These are phyloP conservation scores for Fragum whitleyi DNA, from an alignment of 2,888 invertebrate genomes.

Conservation along the genomic window DNA sequence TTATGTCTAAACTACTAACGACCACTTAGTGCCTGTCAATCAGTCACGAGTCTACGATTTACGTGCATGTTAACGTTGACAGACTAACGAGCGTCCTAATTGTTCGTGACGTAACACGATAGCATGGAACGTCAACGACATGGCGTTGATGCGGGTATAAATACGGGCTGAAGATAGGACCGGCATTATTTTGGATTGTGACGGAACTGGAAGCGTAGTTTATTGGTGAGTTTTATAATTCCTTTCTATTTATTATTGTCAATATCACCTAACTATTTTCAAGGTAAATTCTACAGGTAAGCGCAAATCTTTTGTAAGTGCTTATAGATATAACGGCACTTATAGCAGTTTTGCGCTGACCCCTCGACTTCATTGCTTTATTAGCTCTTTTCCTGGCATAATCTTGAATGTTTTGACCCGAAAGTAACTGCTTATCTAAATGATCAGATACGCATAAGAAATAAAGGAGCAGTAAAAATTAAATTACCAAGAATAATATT, in stretches of 20 bases:
- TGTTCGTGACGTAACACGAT: neutral
- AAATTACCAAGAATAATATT: too few species aligned
- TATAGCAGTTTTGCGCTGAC: neutral
- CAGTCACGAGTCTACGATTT: neutral
- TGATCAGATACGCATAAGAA: too few species aligned
- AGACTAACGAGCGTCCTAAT: conserved; percentile 9
- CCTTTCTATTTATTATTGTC: neutral
- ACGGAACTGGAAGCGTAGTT: neutral
- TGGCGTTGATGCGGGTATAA: neutral
- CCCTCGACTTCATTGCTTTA: neutral
- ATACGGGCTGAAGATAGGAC: neutral
- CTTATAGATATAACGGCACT: too few species aligned
- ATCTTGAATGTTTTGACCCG: too few species aligned
- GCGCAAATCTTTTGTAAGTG: too few species aligned
- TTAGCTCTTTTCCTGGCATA: too few species aligned
- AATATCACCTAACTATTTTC: too few species aligned
- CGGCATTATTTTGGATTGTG: neutral
- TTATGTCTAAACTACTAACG: neutral
- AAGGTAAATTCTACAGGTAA: too few species aligned
- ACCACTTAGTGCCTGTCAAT: neutral
- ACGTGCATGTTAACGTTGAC: conserved; percentile 9
- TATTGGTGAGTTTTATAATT: neutral
- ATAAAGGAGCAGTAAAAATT: too few species aligned
- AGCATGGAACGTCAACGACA: neutral
- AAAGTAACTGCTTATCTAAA: too few species aligned